These are phyloP conservation scores for Atta texana DNA, from an alignment of 1,140 invertebrate genomes.

Conservation along the genomic window DNA sequence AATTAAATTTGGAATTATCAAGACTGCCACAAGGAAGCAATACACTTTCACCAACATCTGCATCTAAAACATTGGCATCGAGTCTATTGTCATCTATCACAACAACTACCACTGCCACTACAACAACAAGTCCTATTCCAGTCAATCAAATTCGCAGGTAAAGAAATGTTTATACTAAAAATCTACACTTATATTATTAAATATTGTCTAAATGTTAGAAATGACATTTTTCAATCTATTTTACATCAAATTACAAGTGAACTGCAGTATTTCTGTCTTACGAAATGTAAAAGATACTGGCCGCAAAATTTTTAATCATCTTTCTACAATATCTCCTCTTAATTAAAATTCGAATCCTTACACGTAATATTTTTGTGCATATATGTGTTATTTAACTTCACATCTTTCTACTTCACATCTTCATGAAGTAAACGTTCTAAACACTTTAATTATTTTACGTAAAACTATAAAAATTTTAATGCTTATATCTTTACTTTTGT, in stretches of 20 bases:
- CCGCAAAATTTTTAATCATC: conserved; percentile 1
- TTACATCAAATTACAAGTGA: conserved; percentile 5
- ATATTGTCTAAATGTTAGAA: conserved; percentile 20
- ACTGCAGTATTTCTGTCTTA: conserved; percentile 41
- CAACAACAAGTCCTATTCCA: conserved; percentile 86
- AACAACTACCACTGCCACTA: conserved; percentile 80
- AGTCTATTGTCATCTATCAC: conserved; percentile 83
- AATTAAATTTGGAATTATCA: conserved; percentile 84
- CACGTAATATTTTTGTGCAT: neutral
- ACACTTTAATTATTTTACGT: neutral
- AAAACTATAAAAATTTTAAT: neutral
- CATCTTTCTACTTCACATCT: neutral
- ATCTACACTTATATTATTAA: conserved; percentile 16
- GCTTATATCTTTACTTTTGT: neutral
- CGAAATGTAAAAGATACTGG: neutral
- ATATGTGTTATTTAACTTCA: neutral
- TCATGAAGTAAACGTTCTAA: neutral
- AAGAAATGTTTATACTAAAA: conserved; percentile 59
- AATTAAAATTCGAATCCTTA: neutral
- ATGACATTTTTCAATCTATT: neutral
- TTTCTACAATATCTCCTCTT: neutral
- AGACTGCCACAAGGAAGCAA: conserved; percentile 84
- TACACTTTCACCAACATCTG: conserved; percentile 81
- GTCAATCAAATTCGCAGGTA: conserved; percentile 89
- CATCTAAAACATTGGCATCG: conserved; percentile 82